These are phyloP conservation scores for Subanguina moxae DNA, from an alignment of 1,140 invertebrate species.

Conservation along the genomic window DNA sequence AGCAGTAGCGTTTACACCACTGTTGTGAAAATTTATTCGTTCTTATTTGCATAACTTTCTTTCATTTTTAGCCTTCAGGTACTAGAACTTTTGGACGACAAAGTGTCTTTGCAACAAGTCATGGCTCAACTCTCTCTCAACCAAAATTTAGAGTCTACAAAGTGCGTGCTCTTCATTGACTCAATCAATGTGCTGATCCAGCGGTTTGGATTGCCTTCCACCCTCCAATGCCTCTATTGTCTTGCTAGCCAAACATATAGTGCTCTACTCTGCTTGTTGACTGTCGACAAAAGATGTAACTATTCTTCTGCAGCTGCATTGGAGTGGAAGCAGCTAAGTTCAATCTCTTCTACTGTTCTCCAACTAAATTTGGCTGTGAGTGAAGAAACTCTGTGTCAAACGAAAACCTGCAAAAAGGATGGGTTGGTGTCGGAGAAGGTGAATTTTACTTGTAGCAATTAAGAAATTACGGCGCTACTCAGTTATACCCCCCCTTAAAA, in stretches of 20 bases:
- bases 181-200: conserved; percentile 19
- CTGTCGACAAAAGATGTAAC: background rate
- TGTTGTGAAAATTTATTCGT: too few relatives aligned
- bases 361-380: conserved; percentile 4
- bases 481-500: too few relatives aligned
- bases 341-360: conserved; percentile 22
- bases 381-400: conserved; percentile 22
- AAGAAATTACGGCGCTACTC: too few relatives aligned
- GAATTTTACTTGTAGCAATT: conserved; percentile 13
- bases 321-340: conserved; percentile 20
- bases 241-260: conserved; percentile 6
- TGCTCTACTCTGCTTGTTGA: background rate
- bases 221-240: conserved; percentile 8
- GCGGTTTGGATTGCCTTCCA: conserved; percentile 20
- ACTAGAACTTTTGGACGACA: conserved; percentile 7
- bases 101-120: conserved; percentile 4
- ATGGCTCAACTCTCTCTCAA: background rate
- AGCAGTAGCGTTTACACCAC: too few relatives aligned
- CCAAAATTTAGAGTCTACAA: background rate
- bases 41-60: too few relatives aligned
- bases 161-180: conserved; percentile 25
- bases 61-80: conserved; percentile 10
- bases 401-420: conserved; percentile 36
- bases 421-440: conserved; percentile 23
- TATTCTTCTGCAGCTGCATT: conserved; percentile 4